These are phyloP conservation scores for Ciconia stormi DNA, from an alignment of 2,113 vertebrate genomes.

Conservation along the genomic window DNA sequence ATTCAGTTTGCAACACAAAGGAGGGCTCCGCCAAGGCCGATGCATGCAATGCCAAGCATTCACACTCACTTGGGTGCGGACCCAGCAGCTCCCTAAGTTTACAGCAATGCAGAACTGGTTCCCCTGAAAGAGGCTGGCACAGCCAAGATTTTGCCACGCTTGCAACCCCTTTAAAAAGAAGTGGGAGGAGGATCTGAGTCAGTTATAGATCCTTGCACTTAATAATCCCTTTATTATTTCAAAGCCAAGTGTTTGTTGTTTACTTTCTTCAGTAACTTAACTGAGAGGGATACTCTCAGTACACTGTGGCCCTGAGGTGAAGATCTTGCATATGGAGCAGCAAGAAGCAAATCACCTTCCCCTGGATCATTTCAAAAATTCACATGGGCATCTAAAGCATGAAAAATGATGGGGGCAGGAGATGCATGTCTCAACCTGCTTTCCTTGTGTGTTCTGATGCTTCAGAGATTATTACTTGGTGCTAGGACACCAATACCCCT, in stretches of 20 bases:
- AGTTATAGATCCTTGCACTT: background rate
- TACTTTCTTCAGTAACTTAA: background rate
- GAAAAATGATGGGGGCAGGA: background rate
- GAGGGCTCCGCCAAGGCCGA: background rate
- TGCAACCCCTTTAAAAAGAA: background rate
- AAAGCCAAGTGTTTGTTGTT: background rate
- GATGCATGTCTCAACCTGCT: background rate
- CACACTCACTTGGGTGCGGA: background rate
- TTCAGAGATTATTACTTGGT: background rate
- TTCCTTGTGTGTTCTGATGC: background rate
- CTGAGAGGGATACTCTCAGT: background rate
- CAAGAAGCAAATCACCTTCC: background rate
- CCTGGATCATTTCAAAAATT: background rate
- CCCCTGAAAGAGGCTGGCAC: background rate
- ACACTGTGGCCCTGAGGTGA: background rate
- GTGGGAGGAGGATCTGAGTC: background rate
- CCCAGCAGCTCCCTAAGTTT: background rate
- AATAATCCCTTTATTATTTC: background rate
- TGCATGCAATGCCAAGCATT: rapidly evolving
- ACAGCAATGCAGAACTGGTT: background rate
- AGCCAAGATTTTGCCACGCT: background rate
- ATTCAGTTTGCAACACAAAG: background rate
- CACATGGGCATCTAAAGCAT: background rate
- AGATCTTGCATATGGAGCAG: background rate
- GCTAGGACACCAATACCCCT: background rate